Base-by-base conservation (phyloP, 1,140 invertebrate species). In the Antheraea pernyi region DNA sequence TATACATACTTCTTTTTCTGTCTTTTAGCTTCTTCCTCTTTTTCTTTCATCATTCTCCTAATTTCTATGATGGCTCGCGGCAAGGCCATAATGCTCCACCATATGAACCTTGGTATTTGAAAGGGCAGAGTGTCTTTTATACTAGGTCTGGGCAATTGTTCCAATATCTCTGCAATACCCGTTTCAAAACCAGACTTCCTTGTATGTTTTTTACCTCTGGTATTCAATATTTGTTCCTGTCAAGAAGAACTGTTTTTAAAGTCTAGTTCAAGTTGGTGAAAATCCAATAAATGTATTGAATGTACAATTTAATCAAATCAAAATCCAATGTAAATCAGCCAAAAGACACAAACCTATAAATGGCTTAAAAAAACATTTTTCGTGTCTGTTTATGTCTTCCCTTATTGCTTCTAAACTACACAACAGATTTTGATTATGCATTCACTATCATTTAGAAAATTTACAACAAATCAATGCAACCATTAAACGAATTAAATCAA, bases 61-160 rank as follows among this genome's bases (percentile, higher is more conserved):
- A 85, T 77, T 75, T 86, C 93, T 89, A 92, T 93, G 81, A 95
- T 91, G 7, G 91, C 88, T 46, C 84, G 87, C 8, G 96, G 96
- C 71, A 96, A 86, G 30, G 93, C 93, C 46, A 94, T 91, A 0
- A 96, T 91, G 0, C 94, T 90, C 76, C 93, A 92, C 93, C 95
- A 95, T 36, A 95, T 88, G 59, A 94, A 94, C 64, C 94, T 85
- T 42, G 95, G 95, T 78, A 98, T 94, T 93, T 98, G 97, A 77
- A 97, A 95, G 3, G 97, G 97, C 80, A 98, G 91, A 18, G 97
- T 97, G 83, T 98, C 95, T 81, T 94, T 94, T 59, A 97, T 92
- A 76, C 96, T 97, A 9, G 97, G 97, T 79, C 95, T 96, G 36
- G 96, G 96, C 62, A 97, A 94, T 79, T 95, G 94, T 11, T 95